Percentiles rank a stretch among this genome's conserved stretches.
These are phyloP conservation scores for Alloscopus bannaensis DNA, from an alignment of 2,888 invertebrate genomes.

Conservation along the genomic window DNA sequence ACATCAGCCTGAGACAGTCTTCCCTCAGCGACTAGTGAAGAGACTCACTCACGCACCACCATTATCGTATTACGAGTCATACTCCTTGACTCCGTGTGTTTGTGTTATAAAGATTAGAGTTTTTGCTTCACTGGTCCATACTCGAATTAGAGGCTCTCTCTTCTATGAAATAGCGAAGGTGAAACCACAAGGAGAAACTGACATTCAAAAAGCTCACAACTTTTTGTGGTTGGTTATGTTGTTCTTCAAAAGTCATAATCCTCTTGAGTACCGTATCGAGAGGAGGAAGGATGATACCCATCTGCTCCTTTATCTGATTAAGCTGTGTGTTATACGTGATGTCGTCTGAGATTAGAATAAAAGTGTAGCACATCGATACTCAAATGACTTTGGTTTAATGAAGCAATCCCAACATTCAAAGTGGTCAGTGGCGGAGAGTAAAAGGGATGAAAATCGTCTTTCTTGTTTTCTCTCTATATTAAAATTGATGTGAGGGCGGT, in stretches of 20 bases:
- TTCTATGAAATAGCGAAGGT: not conserved
- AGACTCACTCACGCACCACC: not conserved
- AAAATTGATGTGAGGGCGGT: conserved; percentile 60
- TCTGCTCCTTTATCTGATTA: not conserved
- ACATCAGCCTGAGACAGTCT: conserved; percentile 10
- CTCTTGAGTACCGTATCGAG: not conserved
- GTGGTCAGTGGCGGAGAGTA: conserved; percentile 21
- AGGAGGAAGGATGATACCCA: conserved; percentile 1
- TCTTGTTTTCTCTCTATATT: conserved; percentile 34
- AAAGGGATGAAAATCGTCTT: too few relatives aligned
- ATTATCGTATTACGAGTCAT: too few relatives aligned
- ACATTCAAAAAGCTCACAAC: too few relatives aligned
- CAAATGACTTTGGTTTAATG: conserved; percentile 29
- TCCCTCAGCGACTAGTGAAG: not conserved
- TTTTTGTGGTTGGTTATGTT: not conserved
- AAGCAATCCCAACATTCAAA: conserved; percentile 38
- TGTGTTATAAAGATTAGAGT: too few relatives aligned
- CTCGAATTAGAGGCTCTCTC: too few relatives aligned
- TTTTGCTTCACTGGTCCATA: too few relatives aligned
- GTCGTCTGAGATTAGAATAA: not conserved
- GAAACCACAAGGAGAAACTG: too few relatives aligned
- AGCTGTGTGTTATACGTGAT: not conserved
- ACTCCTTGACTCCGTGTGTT: too few relatives aligned
- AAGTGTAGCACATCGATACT: not conserved
- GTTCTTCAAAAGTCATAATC: not conserved